Evolutionary conservation across 1,140 invertebrate species (phyloP), one percentile per base, ranked within the genome.

Genomic region (Venturia canescens): DNA sequence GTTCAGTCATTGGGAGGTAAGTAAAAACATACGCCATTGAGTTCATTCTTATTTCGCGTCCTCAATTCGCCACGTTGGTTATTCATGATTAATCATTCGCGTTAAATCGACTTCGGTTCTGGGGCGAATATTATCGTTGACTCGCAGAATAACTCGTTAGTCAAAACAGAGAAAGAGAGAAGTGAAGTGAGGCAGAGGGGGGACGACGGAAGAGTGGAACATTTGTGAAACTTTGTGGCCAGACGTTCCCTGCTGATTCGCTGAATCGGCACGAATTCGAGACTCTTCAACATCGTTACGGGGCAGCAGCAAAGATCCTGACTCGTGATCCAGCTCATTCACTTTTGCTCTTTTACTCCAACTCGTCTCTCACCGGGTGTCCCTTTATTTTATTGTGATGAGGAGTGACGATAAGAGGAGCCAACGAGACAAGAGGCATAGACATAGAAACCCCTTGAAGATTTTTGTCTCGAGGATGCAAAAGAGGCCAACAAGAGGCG

Each of bases 1-100:
- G 83, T 99, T 99, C 93, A 98, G 97, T 88, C 98, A 99, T 91
- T 99, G 98, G 97, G 98, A 99, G 95, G 97, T 97, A 92, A 93
- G 92, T 86, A 26, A 34, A 38, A 53, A 34, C 26, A 15, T 70
- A 77, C n/a, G 21, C 16, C 29, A 74, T 80, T 69, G 5, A n/a
- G 15, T 31, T 69, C 18, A 16, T 69, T 69, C 29, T n/a, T 31
- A 7, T 31, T 69, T 31, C 66, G 16, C 0, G 3, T 75, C 31
- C 29, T 63, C 53, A 3, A 23, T 21, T 38, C 53, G 57, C 3
- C n/a, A 26, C 60, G 23, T 63, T 13, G 3, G 27, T 63, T 63
- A 11, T 63, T 63, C 60, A 63, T 26, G 60, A 63, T 63, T 63
- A 63, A 63, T 63, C 60, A 63, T 63, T 63, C 60, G 60, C 60